These are phyloP conservation scores for Aporrectodea caliginosa DNA, from an alignment of 1,140 invertebrate genomes.

Conservation along the genomic window DNA sequence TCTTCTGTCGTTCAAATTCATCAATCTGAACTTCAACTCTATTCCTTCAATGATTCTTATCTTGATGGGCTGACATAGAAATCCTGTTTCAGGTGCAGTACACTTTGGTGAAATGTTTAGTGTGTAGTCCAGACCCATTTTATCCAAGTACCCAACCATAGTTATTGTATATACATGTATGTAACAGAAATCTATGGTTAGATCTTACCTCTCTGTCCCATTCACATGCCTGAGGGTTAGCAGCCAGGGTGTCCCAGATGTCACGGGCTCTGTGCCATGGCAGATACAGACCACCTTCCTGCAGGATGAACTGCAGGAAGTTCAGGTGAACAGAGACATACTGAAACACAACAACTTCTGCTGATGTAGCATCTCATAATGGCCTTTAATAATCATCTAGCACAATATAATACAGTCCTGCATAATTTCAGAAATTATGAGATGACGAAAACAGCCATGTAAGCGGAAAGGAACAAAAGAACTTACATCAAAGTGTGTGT, in stretches of 20 bases:
- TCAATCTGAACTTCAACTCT: too few relatives aligned
- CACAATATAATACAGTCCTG: too few relatives aligned
- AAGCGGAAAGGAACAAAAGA: not conserved
- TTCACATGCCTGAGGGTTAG: conserved; percentile 55
- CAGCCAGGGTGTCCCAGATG: conserved; percentile 59
- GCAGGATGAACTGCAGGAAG: conserved; percentile 59
- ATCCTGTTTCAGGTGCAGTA: too few relatives aligned
- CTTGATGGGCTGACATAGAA: too few relatives aligned
- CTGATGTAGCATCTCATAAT: not conserved
- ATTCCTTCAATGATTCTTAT: too few relatives aligned
- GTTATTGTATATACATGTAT: too few relatives aligned
- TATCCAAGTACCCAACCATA: too few relatives aligned
- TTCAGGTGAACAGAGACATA: conserved; percentile 58
- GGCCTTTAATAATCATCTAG: too few relatives aligned
- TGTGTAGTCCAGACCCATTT: too few relatives aligned
- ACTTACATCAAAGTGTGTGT: conserved; percentile 58
- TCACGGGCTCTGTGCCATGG: conserved; percentile 58
- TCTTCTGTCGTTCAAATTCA: too few relatives aligned
- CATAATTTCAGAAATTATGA: not conserved
- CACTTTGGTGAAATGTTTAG: too few relatives aligned
- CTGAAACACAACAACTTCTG: conserved; percentile 53
- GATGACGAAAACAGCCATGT: not conserved
- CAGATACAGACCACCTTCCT: conserved; percentile 59
- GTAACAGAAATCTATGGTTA: too few relatives aligned
- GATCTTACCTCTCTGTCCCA: conserved; percentile 56